phyloP scores from a whole-genome alignment of 2,797 vertebrate species.

The Chaetophractus vellerosus region DNA sequence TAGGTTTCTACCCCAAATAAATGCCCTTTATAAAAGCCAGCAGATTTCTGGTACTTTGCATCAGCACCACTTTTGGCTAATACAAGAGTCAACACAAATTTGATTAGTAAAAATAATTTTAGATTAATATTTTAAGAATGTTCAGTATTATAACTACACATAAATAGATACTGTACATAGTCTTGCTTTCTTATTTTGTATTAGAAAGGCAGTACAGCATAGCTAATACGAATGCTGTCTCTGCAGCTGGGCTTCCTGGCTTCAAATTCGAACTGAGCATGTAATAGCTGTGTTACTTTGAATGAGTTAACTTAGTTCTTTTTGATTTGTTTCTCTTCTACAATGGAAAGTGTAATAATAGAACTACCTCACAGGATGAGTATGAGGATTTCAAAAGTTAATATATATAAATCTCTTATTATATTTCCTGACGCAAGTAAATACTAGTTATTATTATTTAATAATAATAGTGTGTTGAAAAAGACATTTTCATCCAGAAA shows the following conservation, averaged over 20 bases:
- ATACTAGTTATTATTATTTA: neutral
- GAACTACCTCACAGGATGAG: neutral
- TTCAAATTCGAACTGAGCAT: neutral
- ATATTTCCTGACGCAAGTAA: neutral
- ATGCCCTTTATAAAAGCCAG: too few relatives aligned
- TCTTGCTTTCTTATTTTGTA: neutral
- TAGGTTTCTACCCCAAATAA: too few relatives aligned
- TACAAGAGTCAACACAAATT: neutral
- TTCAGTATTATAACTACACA: neutral
- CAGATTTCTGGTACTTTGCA: too few relatives aligned
- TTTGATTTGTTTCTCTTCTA: neutral
- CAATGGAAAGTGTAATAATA: neutral
- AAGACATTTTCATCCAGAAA: neutral
- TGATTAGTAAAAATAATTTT: slow-evolving; percentile 19
- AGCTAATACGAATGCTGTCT: neutral
- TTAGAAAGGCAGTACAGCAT: neutral
- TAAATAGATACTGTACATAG: neutral
- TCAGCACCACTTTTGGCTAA: too few relatives aligned
- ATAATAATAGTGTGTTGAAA: neutral
- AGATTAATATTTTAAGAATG: neutral
- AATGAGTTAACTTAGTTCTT: neutral
- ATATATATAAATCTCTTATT: neutral
- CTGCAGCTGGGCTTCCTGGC: neutral
- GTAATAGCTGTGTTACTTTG: neutral
- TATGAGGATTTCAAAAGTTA: slow-evolving; percentile 1